Conservation (phyloP, 2,113 vertebrate genomes). For the Kryptolebias marmoratus region DNA sequence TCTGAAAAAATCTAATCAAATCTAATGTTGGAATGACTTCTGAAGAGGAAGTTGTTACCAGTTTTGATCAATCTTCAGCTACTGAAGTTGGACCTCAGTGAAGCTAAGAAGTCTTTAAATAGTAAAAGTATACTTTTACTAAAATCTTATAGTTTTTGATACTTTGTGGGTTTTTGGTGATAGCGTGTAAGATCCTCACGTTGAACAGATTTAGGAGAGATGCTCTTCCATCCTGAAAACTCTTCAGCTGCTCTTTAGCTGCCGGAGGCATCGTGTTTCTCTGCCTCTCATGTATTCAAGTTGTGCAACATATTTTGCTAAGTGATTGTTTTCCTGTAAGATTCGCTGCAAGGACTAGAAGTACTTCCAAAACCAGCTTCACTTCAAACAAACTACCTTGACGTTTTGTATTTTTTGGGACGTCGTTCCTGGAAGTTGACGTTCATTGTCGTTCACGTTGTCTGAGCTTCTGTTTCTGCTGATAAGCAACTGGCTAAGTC, state of each 20-base stretch:
- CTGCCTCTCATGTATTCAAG: neutral
- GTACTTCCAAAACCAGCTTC: neutral
- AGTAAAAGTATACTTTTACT: too few species aligned
- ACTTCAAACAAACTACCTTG: neutral
- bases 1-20: neutral
- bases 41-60: too few species aligned
- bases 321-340: neutral
- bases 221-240: neutral
- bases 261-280: neutral
- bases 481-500: neutral
- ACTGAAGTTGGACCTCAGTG: too few species aligned
- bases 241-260: neutral
- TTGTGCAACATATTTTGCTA: neutral
- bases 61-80: too few species aligned
- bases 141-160: too few species aligned
- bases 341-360: neutral
- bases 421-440: neutral
- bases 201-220: neutral
- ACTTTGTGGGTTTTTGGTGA: too few species aligned
- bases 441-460: neutral
- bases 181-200: too few species aligned
- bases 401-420: neutral
- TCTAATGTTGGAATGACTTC: too few species aligned
- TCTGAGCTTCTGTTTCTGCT: neutral
- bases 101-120: too few species aligned